These are phyloP conservation scores for Lithophane semibrunnea DNA, from an alignment of 2,888 invertebrate genomes.

Conservation along the genomic window DNA sequence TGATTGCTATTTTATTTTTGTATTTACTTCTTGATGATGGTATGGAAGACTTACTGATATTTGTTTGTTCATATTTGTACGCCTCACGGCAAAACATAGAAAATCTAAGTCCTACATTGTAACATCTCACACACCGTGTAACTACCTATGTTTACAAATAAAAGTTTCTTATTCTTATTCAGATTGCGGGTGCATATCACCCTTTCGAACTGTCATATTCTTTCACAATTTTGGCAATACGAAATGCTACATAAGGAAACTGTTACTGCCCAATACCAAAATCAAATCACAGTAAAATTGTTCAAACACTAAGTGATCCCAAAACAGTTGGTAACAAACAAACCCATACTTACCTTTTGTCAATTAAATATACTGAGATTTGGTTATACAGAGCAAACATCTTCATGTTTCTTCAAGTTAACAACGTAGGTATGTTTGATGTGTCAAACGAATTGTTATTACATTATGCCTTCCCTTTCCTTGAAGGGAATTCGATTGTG, in stretches of 20 bases:
- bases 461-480: constrained; percentile 36
- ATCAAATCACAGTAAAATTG: neutral
- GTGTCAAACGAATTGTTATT: constrained; percentile 62
- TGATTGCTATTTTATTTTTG: no score
- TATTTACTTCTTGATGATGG: no score
- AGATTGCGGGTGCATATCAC: no score
- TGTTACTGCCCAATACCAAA: neutral
- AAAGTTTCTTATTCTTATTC: no score
- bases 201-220: neutral
- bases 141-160: no score
- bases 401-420: constrained; percentile 52
- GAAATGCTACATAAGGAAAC: no score
- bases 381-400: constrained; percentile 42
- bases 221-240: neutral
- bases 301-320: neutral
- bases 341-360: constrained; percentile 37
- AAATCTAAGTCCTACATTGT: no score
- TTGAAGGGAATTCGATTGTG: constrained; percentile 40
- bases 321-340: constrained; percentile 33
- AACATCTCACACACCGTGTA: no score
- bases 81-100: no score
- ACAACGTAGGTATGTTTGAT: constrained; percentile 44
- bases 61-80: no score
- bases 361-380: constrained; percentile 51
- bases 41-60: no score